Base-by-base conservation (phyloP, 1,140 invertebrate species). In the Scaptodrosophila lebanonensis region DNA sequence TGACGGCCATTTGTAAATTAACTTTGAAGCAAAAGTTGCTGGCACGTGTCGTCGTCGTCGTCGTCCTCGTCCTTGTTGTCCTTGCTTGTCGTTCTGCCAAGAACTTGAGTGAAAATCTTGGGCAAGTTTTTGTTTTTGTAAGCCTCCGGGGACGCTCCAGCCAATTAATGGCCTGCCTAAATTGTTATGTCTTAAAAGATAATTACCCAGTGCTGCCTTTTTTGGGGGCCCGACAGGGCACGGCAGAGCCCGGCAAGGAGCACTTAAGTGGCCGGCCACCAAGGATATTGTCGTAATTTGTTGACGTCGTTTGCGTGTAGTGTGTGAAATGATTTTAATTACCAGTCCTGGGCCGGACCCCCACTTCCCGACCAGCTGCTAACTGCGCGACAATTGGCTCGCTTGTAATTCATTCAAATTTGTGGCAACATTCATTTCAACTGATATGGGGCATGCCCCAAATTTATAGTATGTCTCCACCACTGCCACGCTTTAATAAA, bases 251-350 rank as follows among this genome's bases (percentile, higher is more conserved):
- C 18, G 8, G n/a, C n/a, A n/a, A n/a, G n/a, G n/a, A n/a, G 22
- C 22, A 25, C 22, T 25, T 25, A 25, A 25, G 18, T 15, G 17
- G 11, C 20, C 18, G 9, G 18, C 11, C 5, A 17, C 20, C 30
- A 8, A 50, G 39, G 53, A 22, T 52, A 39, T 27, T 16, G 20
- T 48, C 50, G 56, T 64, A 64, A 68, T 54, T 71, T 58, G 71
- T 71, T 75, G 56, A 58, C 53, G 45, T 66, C 56, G 62, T 79
- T 84, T 71, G 66, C 63, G 71, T 76, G 60, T 39, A 49, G 58
- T 60, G 66, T 84, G 79, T 63, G 73, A 84, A 84, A 84, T 84
- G 82, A 84, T 84, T 84, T 84, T 84, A 84, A 84, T 84, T 84
- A 82, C 64, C 56, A 17, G 40, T 18, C 32, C 25, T 11, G 20